Percentiles rank a stretch among this genome's conserved stretches.
Evolutionary conservation across 1,140 invertebrate species (phyloP).

Genomic region (Saccostrea glomerata): DNA sequence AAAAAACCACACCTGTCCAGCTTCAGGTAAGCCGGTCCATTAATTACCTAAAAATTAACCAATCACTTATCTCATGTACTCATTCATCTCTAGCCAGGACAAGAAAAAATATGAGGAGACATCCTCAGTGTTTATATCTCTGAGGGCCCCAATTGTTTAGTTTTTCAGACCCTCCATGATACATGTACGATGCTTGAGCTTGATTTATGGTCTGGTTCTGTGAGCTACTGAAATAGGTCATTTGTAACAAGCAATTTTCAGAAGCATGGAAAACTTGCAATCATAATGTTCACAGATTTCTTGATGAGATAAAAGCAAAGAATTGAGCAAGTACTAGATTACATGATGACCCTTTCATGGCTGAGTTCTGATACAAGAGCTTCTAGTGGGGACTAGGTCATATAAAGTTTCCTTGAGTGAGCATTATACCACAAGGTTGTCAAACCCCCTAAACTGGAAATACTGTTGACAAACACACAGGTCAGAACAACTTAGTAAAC

Average conservation of each 20-base stretch:
- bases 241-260: background rate
- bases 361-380: background rate
- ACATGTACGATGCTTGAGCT: background rate
- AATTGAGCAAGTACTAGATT: background rate
- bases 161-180: background rate
- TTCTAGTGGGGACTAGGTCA: background rate
- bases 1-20: too few relatives aligned
- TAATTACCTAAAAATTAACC: background rate
- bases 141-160: background rate
- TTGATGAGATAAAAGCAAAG: background rate
- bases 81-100: background rate
- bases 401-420: background rate
- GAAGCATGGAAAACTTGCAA: constrained; percentile 15
- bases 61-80: background rate
- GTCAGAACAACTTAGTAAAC: constrained; percentile 26
- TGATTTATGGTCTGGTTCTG: background rate
- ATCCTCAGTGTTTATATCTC: background rate
- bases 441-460: background rate
- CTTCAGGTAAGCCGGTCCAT: background rate
- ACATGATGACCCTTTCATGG: background rate
- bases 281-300: constrained; percentile 17
- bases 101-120: background rate
- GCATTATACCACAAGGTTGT: background rate
- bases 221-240: background rate
- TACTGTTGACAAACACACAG: constrained; percentile 27